phyloP scores from a whole-genome alignment of 2,113 vertebrate species.

The Lates calcarifer region DNA sequence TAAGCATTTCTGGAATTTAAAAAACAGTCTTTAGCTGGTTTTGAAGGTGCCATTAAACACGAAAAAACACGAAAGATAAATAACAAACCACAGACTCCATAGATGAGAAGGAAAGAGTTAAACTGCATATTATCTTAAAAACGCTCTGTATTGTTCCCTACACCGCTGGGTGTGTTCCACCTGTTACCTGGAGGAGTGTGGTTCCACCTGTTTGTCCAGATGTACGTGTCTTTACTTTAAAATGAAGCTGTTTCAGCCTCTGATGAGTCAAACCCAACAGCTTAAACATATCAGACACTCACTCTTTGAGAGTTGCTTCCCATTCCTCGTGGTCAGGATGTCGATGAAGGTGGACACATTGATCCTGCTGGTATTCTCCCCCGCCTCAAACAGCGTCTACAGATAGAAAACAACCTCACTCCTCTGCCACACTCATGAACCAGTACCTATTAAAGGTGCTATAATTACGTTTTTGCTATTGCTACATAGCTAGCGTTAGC shows the following conservation, averaged over 20 bases:
- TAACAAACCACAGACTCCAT: neutral
- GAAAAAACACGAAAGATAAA: neutral
- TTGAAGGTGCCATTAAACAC: neutral
- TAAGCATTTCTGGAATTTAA: neutral
- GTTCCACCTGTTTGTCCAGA: slow-evolving; percentile 61
- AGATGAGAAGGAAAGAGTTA: neutral
- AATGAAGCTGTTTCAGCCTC: neutral
- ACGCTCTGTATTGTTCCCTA: neutral
- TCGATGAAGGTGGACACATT: slow-evolving; percentile 84
- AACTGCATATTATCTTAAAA: neutral
- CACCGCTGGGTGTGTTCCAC: slow-evolving; percentile 37
- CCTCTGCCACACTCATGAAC: no score
- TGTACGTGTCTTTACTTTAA: neutral
- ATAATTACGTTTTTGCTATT: no score
- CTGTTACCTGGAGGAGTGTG: slow-evolving; percentile 7
- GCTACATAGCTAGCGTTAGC: no score
- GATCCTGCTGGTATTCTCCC: slow-evolving; percentile 84
- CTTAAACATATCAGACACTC: slow-evolving; percentile 30
- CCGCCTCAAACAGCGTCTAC: slow-evolving; percentile 90
- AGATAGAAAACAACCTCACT: neutral
- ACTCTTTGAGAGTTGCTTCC: slow-evolving; percentile 89
- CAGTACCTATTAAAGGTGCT: no score
- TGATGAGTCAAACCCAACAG: slow-evolving; percentile 1
- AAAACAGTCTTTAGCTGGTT: neutral
- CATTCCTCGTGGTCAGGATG: slow-evolving; percentile 88